Base-by-base conservation (phyloP, 2,113 vertebrate genomes). In the Callaeas wilsoni region DNA sequence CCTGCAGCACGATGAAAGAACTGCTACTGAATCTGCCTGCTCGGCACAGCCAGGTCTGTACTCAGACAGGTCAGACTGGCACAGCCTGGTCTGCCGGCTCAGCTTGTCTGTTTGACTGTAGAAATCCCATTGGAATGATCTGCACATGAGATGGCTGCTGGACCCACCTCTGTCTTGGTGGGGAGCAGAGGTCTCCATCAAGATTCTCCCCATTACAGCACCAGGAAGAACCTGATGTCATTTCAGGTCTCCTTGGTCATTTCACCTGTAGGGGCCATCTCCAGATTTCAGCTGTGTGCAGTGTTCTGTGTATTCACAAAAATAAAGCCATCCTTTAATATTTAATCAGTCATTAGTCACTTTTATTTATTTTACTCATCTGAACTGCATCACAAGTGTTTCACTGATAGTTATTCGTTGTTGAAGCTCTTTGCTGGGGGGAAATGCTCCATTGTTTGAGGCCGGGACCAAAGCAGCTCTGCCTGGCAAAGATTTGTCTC, bases 311-410 rank as follows among this genome's bases (percentile, higher is more conserved):
- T 55, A 35, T 68, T 84, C 78, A 93, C 69, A 90, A 93, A 94
- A 91, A 80, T 46, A 70, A 88, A 95, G 39, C 0, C 7, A 63
- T 63, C 39, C 65, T 90, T 96, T 96, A 95, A 95, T 97, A 96
- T 84, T 96, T 96, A 92, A 96, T 95, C 73, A 59, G 39, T 70
- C 84, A 49, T 96, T 93, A 93, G 81, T 67, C 89, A 89, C 56
- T 95, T 94, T 77, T 96, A 90, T 94, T 95, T 96, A 92, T 95
- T 96, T 96, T 95, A 93, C 73, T 90, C 84, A 84, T 77, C 90
- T 77, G 69, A 93, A 71, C 80, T 63, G 71, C 91, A 89, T 95
- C 64, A 52, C 91, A 89, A 94, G 80, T 78, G 80, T 84, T 89
- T 90, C 80, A 42, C 39, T 90, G 83, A 29, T 44, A 32, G 37